These are phyloP conservation scores for Anthonomus grandis DNA, from an alignment of 1,140 invertebrate species.

Conservation along the genomic window DNA sequence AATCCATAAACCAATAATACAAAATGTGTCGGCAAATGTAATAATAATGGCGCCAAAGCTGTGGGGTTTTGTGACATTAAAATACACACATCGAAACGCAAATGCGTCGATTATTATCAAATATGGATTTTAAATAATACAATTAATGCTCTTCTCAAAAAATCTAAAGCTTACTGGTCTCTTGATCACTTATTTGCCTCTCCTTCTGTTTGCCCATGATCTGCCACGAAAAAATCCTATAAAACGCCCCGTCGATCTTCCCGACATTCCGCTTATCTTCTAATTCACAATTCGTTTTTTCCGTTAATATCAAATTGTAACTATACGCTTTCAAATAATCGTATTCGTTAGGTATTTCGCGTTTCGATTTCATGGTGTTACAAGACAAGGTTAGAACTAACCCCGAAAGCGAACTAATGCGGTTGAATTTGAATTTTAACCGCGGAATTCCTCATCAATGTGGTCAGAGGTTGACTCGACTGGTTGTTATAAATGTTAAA, in stretches of 20 bases:
- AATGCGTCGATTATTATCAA: too few species aligned
- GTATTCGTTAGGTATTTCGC: conserved; percentile 29
- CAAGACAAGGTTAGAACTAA: conserved; percentile 2
- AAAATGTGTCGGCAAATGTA: too few species aligned
- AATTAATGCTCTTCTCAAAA: too few species aligned
- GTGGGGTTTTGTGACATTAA: too few species aligned
- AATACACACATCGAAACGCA: too few species aligned
- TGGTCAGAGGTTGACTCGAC: conserved; percentile 7
- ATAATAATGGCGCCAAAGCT: too few species aligned
- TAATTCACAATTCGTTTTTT: conserved; percentile 30
- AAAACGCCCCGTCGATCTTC: conserved; percentile 23
- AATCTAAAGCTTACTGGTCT: conserved; percentile 8
- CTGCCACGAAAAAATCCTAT: conserved; percentile 24
- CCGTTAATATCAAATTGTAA: conserved; percentile 31
- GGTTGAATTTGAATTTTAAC: conserved; percentile 7
- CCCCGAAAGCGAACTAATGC: background rate
- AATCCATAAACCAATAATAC: background rate
- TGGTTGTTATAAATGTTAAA: too few species aligned
- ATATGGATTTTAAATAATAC: too few species aligned
- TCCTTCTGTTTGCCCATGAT: conserved; percentile 20
- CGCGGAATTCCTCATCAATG: conserved; percentile 20
- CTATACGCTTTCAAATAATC: conserved; percentile 33
- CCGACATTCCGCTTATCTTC: conserved; percentile 29
- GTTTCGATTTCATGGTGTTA: conserved; percentile 27
- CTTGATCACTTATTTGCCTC: conserved; percentile 5